Percentiles rank a stretch among this genome's conserved stretches.
phyloP scores from a whole-genome alignment of 2,113 vertebrate genomes.

The Thomomys bottae region DNA sequence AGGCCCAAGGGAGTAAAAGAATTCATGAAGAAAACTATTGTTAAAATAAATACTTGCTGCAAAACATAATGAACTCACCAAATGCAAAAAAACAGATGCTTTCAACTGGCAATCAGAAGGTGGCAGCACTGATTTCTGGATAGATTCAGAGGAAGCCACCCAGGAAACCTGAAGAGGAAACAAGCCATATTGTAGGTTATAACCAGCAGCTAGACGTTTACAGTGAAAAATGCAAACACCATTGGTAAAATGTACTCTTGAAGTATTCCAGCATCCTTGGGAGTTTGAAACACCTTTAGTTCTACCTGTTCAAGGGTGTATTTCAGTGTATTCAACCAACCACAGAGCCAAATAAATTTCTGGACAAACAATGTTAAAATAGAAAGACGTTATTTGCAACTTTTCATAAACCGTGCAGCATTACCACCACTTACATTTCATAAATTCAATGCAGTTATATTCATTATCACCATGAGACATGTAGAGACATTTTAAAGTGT shows the following conservation, averaged over 20 bases:
- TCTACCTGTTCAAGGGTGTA: neutral
- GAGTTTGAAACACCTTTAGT: neutral
- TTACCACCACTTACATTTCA: neutral
- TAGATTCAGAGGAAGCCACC: neutral
- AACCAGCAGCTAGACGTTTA: neutral
- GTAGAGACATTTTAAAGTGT: neutral
- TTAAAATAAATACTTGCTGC: conserved; percentile 51
- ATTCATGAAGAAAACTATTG: conserved; percentile 16
- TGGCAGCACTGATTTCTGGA: conserved; percentile 85
- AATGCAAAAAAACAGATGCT: neutral
- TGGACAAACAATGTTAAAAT: neutral
- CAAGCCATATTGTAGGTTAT: conserved; percentile 61
- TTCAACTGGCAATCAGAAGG: conserved; percentile 82
- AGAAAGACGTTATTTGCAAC: neutral
- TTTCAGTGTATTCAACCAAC: neutral
- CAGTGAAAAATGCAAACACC: conserved; percentile 22
- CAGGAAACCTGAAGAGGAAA: conserved; percentile 45
- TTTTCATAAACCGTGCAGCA: neutral
- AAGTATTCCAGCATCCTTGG: neutral
- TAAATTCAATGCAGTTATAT: neutral
- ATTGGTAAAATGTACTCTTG: neutral
- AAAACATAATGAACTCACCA: neutral
- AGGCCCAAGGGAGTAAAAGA: neutral
- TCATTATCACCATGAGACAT: neutral
- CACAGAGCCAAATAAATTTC: neutral